These are phyloP conservation scores for Caloenas nicobarica DNA, from an alignment of 2,113 vertebrate genomes.

Conservation along the genomic window DNA sequence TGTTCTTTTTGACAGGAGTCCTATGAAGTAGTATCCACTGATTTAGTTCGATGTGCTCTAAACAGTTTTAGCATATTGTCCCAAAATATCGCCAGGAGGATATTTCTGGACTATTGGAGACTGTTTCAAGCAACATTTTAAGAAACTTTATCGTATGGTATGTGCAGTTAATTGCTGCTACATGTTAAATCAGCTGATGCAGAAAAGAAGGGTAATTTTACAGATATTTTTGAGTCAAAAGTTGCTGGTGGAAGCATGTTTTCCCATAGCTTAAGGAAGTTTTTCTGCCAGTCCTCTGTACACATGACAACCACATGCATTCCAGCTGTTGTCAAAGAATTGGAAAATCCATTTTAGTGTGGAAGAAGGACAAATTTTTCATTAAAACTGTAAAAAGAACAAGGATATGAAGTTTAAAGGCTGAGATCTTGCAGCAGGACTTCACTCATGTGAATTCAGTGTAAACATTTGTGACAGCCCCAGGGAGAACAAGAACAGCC, in stretches of 20 bases:
- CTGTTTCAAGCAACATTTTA: background rate
- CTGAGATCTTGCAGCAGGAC: background rate
- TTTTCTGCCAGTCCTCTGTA: background rate
- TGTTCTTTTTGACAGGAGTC: background rate
- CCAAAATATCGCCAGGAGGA: background rate
- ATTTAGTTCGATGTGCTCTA: background rate
- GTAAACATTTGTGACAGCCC: background rate
- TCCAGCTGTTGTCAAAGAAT: background rate
- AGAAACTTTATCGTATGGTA: background rate
- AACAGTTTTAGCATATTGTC: background rate
- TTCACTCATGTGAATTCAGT: background rate
- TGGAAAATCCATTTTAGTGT: background rate
- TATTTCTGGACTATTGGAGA: background rate
- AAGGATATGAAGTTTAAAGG: background rate
- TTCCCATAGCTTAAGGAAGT: background rate
- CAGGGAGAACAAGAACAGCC: background rate
- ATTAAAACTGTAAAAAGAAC: background rate
- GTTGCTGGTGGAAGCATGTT: background rate
- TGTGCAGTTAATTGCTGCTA: background rate
- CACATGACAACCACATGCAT: background rate
- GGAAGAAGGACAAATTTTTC: background rate
- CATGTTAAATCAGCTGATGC: background rate
- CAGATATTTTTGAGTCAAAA: background rate
- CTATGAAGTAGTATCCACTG: background rate
- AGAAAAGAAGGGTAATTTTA: background rate